Evolutionary conservation across 2,888 invertebrate species (phyloP), one percentile per base, ranked within the genome.

Genomic region (Allophyes oxyacanthae): DNA sequence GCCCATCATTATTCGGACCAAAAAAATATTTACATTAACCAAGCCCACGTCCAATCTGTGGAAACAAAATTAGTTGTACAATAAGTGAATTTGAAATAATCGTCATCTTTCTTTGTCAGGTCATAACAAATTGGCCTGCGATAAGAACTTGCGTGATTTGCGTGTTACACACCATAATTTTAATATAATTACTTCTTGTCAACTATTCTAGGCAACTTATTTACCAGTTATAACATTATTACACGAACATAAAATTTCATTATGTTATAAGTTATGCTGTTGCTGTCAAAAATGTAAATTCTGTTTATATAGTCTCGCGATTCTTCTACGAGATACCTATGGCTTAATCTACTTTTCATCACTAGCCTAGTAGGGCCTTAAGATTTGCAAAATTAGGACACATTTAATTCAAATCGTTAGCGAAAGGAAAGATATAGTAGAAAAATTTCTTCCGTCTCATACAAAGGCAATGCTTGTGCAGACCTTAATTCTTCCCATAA

Each of bases 91-190:
- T 66, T 43, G 7, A 43, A 53, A 37, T 66, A 60, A 46, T 50
- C 46, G 37, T 46, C 50, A 52, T 53, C 34, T 64, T 53, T 59
- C 70, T 49, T 49, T 53, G 69, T 72, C 69, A 68, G 57, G 46
- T 66, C 46, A 42, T 55, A 64, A 54, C 54, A 65, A 64, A 55
- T 64, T 49, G 44, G 48, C 37, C 13, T 40, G 30, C 57, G 57
- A 69, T 64, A 64, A 44, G 48, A 44, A 11, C 25, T 33, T 15
- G 48, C 57, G 70, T 69, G 44, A 30, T 56, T 69, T 69, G 64
- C 64, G 64, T 69, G 64, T 37, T 15, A 64, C 70, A 64, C 46
- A 69, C 64, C 44, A 69, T 55, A 10, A 45, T 64, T 64, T 69
- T 45, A 69, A 42, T 49, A 69, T 64, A 64, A 64, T 64, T 69